Evolutionary conservation across 1,140 invertebrate genomes (phyloP).

Genomic region (Chionoecetes opilio): DNA sequence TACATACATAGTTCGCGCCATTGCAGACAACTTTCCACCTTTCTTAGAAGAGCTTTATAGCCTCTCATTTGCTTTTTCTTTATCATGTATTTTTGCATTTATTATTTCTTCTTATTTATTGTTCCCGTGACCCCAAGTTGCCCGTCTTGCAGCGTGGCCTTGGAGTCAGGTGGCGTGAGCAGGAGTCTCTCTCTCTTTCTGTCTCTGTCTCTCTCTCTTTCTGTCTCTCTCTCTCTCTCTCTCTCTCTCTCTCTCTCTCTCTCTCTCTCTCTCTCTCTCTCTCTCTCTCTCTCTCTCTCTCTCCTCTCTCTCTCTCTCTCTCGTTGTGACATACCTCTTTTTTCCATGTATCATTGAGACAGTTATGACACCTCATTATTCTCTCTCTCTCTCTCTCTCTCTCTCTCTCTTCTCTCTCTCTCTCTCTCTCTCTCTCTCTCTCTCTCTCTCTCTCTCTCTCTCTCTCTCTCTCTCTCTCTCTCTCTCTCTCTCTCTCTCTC

Average conservation of each 20-base stretch:
- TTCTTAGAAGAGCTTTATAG: neutral
- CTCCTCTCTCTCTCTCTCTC: too few species aligned
- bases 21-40: too few species aligned
- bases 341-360: too few species aligned
- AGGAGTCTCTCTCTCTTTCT: neutral
- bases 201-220: neutral
- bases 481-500: too few species aligned
- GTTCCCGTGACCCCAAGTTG: neutral
- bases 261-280: neutral
- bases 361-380: too few species aligned
- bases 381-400: neutral
- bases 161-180: neutral
- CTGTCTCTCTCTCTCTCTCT: neutral
- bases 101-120: neutral
- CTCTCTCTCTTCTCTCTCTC: constrained; percentile 10
- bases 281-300: neutral
- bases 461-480: too few species aligned
- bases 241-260: constrained; percentile 18
- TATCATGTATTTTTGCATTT: neutral
- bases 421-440: too few species aligned
- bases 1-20: too few species aligned
- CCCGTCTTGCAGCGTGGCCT: neutral
- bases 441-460: too few species aligned
- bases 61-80: neutral
- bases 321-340: too few species aligned